These are phyloP conservation scores for Meiosimyza platycephala DNA, from an alignment of 2,888 invertebrate genomes.

Conservation along the genomic window DNA sequence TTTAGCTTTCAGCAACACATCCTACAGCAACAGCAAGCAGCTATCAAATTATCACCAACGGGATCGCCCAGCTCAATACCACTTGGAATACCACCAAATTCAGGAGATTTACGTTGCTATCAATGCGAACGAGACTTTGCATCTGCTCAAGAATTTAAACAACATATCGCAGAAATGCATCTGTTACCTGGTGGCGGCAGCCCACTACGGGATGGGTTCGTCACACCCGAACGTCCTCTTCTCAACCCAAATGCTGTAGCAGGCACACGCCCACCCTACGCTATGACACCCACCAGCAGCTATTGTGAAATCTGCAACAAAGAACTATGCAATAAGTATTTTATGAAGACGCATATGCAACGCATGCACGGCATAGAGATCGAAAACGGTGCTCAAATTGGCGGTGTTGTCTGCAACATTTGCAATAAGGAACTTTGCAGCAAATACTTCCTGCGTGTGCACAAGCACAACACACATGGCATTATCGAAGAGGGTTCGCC, in stretches of 20 bases:
- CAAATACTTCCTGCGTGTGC: conserved; percentile 96
- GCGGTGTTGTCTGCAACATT: conserved; percentile 95
- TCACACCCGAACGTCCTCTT: conserved; percentile 68
- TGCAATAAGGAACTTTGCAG: conserved; percentile 98
- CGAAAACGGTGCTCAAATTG: conserved; percentile 91
- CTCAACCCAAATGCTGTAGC: conserved; percentile 47
- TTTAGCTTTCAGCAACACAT: conserved; percentile 52
- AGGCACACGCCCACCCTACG: conserved; percentile 70
- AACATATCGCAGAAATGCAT: conserved; percentile 78
- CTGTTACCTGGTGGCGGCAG: conserved; percentile 53
- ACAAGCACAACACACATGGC: conserved; percentile 98
- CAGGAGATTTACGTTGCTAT: conserved; percentile 59
- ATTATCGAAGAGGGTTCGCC: conserved; percentile 87
- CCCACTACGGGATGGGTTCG: conserved; percentile 67
- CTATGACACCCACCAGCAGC: conserved; percentile 79
- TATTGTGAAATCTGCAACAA: conserved; percentile 99
- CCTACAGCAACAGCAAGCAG: conserved; percentile 45
- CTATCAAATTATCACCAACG: conserved; percentile 57
- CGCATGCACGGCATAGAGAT: conserved; percentile 97
- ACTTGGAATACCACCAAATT: conserved; percentile 43
- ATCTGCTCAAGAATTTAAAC: conserved; percentile 76
- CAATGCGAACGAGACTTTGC: conserved; percentile 70
- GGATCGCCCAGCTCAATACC: conserved; percentile 48
- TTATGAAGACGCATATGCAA: conserved; percentile 99
- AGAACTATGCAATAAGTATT: conserved; percentile 99